Conservation (phyloP, 2,797 vertebrate species). For the Sebastes vulpes region DNA sequence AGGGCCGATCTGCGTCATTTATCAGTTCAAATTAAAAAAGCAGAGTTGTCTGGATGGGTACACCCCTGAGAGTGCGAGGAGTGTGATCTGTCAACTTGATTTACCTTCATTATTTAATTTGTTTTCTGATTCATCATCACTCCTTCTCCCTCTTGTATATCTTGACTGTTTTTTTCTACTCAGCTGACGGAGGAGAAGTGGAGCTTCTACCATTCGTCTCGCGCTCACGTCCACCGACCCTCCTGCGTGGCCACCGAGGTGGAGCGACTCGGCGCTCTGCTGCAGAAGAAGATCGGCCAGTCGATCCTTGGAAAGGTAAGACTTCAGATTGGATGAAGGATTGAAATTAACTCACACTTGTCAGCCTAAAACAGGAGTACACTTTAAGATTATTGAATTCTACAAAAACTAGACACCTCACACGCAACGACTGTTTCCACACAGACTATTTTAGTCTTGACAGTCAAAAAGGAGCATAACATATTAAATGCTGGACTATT, state of each 20-base stretch:
- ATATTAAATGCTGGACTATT: background rate
- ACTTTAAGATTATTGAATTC: background rate
- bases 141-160: background rate
- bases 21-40: background rate
- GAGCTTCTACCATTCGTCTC: conserved; percentile 93
- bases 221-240: conserved; percentile 91
- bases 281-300: conserved; percentile 94
- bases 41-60: conserved; percentile 20
- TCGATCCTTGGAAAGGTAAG: conserved; percentile 95
- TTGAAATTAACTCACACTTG: background rate
- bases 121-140: background rate
- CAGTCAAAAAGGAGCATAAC: background rate
- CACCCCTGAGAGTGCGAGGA: conserved; percentile 22
- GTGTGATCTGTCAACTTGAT: background rate
- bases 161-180: background rate
- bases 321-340: background rate
- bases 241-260: conserved; percentile 95
- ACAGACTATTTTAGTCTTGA: background rate
- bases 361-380: background rate
- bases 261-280: conserved; percentile 89
- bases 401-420: background rate
- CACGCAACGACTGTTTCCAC: background rate
- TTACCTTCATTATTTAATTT: background rate
- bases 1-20: background rate
- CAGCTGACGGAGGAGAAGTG: conserved; percentile 94